phyloP scores from a whole-genome alignment of 2,888 invertebrate species.

The Anodontia alba region DNA sequence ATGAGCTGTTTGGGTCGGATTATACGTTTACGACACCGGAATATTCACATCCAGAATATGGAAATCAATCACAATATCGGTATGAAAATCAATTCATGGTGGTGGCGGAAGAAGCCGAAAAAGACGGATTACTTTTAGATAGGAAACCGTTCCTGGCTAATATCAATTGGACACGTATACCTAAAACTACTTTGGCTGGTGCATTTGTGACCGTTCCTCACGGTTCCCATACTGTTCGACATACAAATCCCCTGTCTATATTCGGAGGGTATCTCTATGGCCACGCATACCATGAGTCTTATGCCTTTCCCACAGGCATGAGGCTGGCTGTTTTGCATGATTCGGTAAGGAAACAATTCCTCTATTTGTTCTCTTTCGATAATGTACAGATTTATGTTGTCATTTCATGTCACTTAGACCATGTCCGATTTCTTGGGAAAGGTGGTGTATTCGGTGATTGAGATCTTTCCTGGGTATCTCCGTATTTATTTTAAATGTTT shows the following conservation, averaged over 20 bases:
- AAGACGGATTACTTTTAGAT: conserved; percentile 59
- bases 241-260: conserved; percentile 64
- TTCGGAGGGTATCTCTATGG: conserved; percentile 77
- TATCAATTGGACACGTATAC: conserved; percentile 59
- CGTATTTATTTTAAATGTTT: too few relatives aligned
- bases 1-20: conserved; percentile 68
- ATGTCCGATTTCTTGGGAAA: too few relatives aligned
- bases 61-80: conserved; percentile 33
- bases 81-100: conserved; percentile 64
- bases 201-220: conserved; percentile 57
- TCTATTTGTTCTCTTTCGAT: too few relatives aligned
- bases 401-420: too few relatives aligned
- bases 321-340: conserved; percentile 60
- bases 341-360: conserved; percentile 35
- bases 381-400: too few relatives aligned
- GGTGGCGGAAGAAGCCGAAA: conserved; percentile 55
- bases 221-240: conserved; percentile 67
- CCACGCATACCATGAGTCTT: conserved; percentile 71
- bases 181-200: conserved; percentile 58
- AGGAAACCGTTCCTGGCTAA: conserved; percentile 61
- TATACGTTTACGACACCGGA: conserved; percentile 72
- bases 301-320: conserved; percentile 73
- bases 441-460: too few relatives aligned
- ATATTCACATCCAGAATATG: conserved; percentile 61
- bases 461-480: too few relatives aligned